A percentile compares a stretch with the other conserved stretches of the same genome.
phyloP scores from a whole-genome alignment of 2,797 vertebrate species.

The Odontamblyopus rebecca region DNA sequence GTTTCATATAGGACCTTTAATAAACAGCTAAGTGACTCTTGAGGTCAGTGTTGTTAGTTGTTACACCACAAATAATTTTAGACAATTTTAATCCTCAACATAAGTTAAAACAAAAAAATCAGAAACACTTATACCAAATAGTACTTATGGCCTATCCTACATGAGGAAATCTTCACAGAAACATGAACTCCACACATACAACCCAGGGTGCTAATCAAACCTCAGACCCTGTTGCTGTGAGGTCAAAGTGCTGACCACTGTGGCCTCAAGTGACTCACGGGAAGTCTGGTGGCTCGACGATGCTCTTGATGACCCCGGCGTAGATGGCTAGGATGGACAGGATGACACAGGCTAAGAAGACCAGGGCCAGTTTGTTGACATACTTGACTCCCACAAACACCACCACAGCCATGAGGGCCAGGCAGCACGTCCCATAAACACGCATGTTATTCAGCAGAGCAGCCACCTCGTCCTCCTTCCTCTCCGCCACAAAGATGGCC shows the following conservation, averaged over 20 bases:
- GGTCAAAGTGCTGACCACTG: neutral
- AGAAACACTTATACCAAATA: no score
- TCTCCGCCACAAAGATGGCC: conserved; percentile 84
- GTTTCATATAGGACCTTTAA: no score
- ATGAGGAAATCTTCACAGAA: no score
- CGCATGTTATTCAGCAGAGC: conserved; percentile 94
- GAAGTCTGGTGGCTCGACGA: conserved; percentile 88
- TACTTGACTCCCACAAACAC: conserved; percentile 97
- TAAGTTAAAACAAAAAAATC: no score
- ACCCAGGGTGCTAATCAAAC: no score
- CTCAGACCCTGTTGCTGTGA: neutral
- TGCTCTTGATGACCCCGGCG: conserved; percentile 92
- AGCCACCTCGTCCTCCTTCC: conserved; percentile 69
- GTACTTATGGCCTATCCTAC: no score
- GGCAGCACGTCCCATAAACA: conserved; percentile 89
- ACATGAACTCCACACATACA: no score
- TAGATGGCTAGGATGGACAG: conserved; percentile 96
- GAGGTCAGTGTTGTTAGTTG: no score
- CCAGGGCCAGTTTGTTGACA: conserved; percentile 93
- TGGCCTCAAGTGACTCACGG: conserved; percentile 79
- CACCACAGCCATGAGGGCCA: conserved; percentile 87
- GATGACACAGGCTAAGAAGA: conserved; percentile 94
- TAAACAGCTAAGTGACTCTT: no score
- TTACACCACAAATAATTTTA: no score
- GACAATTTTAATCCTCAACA: no score